Evolutionary conservation across 2,113 vertebrate species (phyloP).

Genomic region (Sakesphorus luctuosus): DNA sequence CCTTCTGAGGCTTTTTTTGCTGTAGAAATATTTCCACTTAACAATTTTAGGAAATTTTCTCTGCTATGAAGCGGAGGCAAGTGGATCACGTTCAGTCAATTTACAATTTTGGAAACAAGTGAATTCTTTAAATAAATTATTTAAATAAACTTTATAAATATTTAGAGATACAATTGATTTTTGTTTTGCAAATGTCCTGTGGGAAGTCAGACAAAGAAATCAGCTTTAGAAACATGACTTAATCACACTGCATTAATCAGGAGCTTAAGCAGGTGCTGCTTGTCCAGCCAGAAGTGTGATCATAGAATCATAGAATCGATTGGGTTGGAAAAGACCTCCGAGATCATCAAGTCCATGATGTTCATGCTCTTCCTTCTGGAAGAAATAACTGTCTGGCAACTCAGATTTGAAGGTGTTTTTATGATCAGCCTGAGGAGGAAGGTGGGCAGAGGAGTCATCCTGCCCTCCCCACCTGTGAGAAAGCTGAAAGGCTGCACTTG

Average conservation of each 20-base stretch:
- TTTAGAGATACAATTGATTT: neutral
- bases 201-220: neutral
- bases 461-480: neutral
- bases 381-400: neutral
- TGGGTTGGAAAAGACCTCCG: too few relatives aligned
- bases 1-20: too few relatives aligned
- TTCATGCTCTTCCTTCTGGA: neutral
- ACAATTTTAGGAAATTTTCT: neutral
- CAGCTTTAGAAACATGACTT: neutral
- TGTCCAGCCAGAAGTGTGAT: neutral
- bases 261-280: neutral
- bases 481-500: neutral
- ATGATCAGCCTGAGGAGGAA: neutral
- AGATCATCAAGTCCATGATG: neutral
- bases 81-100: neutral
- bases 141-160: slow-evolving; percentile 5
- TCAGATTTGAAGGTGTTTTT: neutral
- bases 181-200: neutral
- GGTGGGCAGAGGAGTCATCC: neutral
- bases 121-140: slow-evolving; percentile 11
- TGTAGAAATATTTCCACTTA: neutral
- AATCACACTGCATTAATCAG: neutral
- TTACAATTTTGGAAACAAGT: neutral
- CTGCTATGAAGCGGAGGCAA: neutral
- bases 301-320: too few relatives aligned